phyloP scores from a whole-genome alignment of 1,140 invertebrate species.

The Heliconius eleuchia region DNA sequence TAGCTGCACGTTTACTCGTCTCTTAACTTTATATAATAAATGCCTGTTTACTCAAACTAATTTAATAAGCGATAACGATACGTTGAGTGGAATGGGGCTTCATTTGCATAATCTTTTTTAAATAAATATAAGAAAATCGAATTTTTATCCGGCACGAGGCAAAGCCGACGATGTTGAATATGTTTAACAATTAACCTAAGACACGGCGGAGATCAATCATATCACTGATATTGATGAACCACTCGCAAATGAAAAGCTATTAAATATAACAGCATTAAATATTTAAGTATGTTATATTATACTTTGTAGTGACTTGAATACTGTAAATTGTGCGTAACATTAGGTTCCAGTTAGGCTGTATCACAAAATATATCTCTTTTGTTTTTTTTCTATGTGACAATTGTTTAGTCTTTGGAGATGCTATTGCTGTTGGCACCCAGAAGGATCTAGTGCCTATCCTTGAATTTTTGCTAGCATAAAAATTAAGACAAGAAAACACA shows the following conservation, averaged over 20 bases:
- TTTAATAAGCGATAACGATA: slow-evolving; percentile 22
- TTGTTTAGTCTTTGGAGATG: no score
- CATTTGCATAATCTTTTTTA: slow-evolving; percentile 29
- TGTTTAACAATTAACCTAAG: slow-evolving; percentile 26
- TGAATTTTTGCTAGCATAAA: no score
- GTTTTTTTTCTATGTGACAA: no score
- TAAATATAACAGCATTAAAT: neutral
- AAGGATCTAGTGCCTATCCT: no score
- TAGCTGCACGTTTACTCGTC: neutral
- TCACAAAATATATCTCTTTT: no score
- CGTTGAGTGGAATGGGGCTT: slow-evolving; percentile 4
- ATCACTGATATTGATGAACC: neutral
- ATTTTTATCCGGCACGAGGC: slow-evolving; percentile 18
- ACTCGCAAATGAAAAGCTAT: neutral
- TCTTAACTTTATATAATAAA: slow-evolving; percentile 11
- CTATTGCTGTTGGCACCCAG: no score
- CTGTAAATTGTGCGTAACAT: no score
- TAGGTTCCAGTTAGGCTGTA: no score
- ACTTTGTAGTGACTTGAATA: no score
- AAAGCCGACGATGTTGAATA: slow-evolving; percentile 17
- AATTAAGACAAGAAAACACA: no score
- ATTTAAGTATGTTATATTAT: no score
- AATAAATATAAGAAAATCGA: slow-evolving; percentile 23
- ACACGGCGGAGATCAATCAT: neutral
- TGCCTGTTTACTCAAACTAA: slow-evolving; percentile 20